A percentile compares a stretch with the other conserved stretches of the same genome.
These are phyloP conservation scores for Paramisgurnus dabryanus DNA, from an alignment of 2,113 vertebrate genomes.

Conservation along the genomic window DNA sequence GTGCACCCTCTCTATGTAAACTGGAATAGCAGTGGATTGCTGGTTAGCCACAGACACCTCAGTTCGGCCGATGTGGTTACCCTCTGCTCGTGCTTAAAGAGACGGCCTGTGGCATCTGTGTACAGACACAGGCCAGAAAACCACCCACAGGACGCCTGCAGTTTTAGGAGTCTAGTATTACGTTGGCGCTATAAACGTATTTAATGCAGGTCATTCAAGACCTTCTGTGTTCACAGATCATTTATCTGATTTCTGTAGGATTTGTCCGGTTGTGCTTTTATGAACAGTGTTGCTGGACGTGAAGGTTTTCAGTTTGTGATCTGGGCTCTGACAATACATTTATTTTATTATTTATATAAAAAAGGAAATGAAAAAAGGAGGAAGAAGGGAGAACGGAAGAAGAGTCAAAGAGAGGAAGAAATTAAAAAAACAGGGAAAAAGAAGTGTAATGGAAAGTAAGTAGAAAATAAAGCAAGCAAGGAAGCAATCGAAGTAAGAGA, in stretches of 20 bases:
- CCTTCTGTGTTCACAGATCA: not conserved
- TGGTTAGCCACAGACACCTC: conserved; percentile 21
- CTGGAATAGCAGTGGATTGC: conserved; percentile 22
- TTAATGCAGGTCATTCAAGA: not conserved
- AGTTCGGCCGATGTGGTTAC: conserved; percentile 31
- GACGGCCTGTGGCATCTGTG: not conserved
- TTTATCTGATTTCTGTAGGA: too few species aligned
- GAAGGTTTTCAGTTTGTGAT: not conserved
- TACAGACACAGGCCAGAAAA: conserved; percentile 4
- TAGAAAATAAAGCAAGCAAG: too few species aligned
- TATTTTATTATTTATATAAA: not conserved
- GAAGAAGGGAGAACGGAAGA: not conserved
- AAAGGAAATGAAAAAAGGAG: not conserved
- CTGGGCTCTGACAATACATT: not conserved
- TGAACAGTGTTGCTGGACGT: not conserved
- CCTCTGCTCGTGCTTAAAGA: conserved; percentile 21
- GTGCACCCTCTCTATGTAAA: not conserved
- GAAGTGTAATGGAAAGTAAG: not conserved
- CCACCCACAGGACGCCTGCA: not conserved
- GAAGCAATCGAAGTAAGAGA: not conserved
- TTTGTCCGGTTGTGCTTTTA: not conserved
- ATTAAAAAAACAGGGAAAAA: not conserved
- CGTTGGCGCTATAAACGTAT: not conserved
- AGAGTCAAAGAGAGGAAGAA: not conserved
- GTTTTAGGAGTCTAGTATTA: conserved; percentile 13